Base-by-base conservation (phyloP, 2,797 vertebrate genomes). In the Tympanoctomys barrerae region DNA sequence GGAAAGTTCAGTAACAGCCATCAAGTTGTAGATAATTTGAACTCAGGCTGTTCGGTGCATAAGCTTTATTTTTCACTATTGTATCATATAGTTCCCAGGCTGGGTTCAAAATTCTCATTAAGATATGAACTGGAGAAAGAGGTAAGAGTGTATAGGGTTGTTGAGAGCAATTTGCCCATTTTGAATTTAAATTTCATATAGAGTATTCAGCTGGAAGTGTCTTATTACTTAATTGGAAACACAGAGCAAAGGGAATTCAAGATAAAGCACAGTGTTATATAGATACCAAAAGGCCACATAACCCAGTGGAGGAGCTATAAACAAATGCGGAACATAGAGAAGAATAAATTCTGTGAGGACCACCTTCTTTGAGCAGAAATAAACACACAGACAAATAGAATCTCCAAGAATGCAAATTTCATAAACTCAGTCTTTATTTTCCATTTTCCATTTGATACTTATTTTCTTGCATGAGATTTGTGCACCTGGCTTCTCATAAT, bases 391-490 rank as follows among this genome's bases (percentile, higher is more conserved):
- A 94, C 36, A 71, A 61, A 82, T 7, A 59, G 13, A 54, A 84
- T 42, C 64, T 92, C 54, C 79, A 85, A 64, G 61, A 79, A 52
- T 3, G 36, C 28, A 68, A 42, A 83, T 75, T 21, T 52, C 39
- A 84, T 75, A 49, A 79, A 83, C 78, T 86, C 79, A 90, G 62
- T 31, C 26, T 96, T 91, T 91, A 90, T 90, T 97, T 97, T 33
- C 7, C 9, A 52, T 81, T 89, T 52, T 7, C 36, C 24, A 84
- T 95, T 71, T 88, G 46, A 83, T 77, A 73, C 13, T 84, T 87
- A 93, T 64, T 66, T 54, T 77, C 68, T 80, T 42, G 7, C 22
- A 7, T 57, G 52, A 86, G 73, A 84, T 36, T 52, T 84, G 91
- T 79, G 68, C n/a, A 11, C 31, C n/a, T 94, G 70, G 31, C 18